Percentiles rank a stretch among this genome's conserved stretches.
phyloP scores from a whole-genome alignment of 1,140 invertebrate species.

The Chironomus tepperi region DNA sequence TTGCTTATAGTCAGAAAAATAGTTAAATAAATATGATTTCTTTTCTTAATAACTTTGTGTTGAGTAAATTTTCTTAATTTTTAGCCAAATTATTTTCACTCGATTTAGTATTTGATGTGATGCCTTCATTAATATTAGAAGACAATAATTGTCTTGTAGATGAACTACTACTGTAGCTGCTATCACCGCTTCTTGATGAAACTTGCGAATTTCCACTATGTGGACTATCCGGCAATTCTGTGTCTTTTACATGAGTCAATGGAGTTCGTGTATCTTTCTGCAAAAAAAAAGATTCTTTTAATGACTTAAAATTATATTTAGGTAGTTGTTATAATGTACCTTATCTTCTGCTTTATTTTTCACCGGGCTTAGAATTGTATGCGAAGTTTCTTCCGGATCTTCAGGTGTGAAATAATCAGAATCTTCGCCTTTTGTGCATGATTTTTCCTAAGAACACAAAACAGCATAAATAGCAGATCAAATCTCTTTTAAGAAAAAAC shows the following conservation, averaged over 20 bases:
- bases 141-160: conserved; percentile 57
- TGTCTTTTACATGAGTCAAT: conserved; percentile 24
- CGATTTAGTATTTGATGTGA: background rate
- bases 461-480: conserved; percentile 35
- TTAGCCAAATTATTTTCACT: background rate
- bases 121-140: conserved; percentile 32
- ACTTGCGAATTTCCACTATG: conserved; percentile 46
- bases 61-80: background rate
- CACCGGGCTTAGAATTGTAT: conserved; percentile 25
- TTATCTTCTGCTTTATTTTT: background rate
- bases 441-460: conserved; percentile 27
- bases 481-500: conserved; percentile 28
- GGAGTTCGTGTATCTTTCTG: conserved; percentile 31
- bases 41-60: no score
- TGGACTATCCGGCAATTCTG: conserved; percentile 46
- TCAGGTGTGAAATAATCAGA: conserved; percentile 35
- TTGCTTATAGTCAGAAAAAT: no score
- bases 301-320: conserved; percentile 22
- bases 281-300: conserved; percentile 21
- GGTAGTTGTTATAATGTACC: background rate
- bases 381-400: conserved; percentile 27
- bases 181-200: conserved; percentile 59
- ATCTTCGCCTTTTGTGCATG: conserved; percentile 27
- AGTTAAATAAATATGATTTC: no score
- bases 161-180: conserved; percentile 63